Conservation (phyloP, 2,888 invertebrate species). For the Camptogramma bilineatum region DNA sequence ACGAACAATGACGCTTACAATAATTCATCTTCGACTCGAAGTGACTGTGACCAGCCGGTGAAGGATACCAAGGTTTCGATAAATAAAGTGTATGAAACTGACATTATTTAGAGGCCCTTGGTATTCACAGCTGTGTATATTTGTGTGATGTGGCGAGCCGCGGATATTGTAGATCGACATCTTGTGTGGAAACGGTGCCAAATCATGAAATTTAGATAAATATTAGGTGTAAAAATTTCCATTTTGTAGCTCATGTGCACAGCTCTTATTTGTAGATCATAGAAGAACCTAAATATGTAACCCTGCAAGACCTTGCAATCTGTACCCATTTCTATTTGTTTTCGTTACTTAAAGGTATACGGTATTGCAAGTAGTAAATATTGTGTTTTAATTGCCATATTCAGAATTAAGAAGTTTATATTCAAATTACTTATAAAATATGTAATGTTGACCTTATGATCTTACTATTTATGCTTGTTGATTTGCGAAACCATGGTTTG, state of each 20-base stretch:
- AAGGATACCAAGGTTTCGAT: slow-evolving; percentile 77
- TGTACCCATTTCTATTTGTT: neutral
- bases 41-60: slow-evolving; percentile 29
- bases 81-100: slow-evolving; percentile 95
- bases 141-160: slow-evolving; percentile 1
- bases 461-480: neutral
- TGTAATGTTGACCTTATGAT: neutral
- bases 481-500: neutral
- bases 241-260: slow-evolving; percentile 8
- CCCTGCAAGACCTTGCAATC: neutral
- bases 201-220: neutral
- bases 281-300: neutral
- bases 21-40: neutral
- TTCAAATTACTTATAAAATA: neutral
- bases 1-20: slow-evolving; percentile 39
- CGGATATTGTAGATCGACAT: neutral
- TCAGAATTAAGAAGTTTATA: neutral
- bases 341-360: neutral
- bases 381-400: neutral
- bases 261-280: neutral
- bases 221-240: neutral
- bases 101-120: slow-evolving; percentile 91
- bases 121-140: neutral
- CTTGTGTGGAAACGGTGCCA: neutral
- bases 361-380: neutral